phyloP scores from a whole-genome alignment of 30 jellyfish, hydroid and myxozoan genomes.

The Pelagia noctiluca region DNA sequence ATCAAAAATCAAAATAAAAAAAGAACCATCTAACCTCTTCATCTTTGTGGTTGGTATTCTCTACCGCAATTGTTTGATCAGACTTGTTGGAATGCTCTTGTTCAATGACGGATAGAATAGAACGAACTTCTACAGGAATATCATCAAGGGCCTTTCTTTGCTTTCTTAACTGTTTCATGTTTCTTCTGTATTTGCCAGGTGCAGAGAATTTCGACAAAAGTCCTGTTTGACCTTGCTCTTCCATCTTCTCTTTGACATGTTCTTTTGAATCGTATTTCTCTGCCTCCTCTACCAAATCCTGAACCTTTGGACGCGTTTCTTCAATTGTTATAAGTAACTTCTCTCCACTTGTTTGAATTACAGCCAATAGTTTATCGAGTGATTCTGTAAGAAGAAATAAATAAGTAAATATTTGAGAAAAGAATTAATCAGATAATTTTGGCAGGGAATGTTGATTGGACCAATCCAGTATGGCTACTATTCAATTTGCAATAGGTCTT shows the following conservation, averaged over 20 bases:
- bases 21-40: neutral
- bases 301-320: conserved; percentile 66
- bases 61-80: neutral
- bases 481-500: too few relatives aligned
- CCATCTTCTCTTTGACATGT: conserved; percentile 74
- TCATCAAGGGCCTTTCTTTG: conserved; percentile 37
- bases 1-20: too few relatives aligned
- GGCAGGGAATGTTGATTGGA: too few relatives aligned
- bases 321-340: conserved; percentile 51
- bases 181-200: conserved; percentile 92
- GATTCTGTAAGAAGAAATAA: conserved; percentile 36
- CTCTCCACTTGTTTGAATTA: conserved; percentile 58
- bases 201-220: conserved; percentile 85
- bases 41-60: too few relatives aligned
- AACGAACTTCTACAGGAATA: conserved; percentile 68
- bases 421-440: too few relatives aligned
- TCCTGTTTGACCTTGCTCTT: conserved; percentile 64
- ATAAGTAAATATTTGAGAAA: too few relatives aligned
- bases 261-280: conserved; percentile 77
- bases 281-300: conserved; percentile 66
- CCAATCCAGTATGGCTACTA: too few relatives aligned
- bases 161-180: conserved; percentile 73
- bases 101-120: conserved; percentile 57
- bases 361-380: conserved; percentile 33
- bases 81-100: conserved; percentile 1